A percentile compares a stretch with the other conserved stretches of the same genome.
Conservation (phyloP, 2,888 invertebrate species). For the Rhabditoides inermis region DNA sequence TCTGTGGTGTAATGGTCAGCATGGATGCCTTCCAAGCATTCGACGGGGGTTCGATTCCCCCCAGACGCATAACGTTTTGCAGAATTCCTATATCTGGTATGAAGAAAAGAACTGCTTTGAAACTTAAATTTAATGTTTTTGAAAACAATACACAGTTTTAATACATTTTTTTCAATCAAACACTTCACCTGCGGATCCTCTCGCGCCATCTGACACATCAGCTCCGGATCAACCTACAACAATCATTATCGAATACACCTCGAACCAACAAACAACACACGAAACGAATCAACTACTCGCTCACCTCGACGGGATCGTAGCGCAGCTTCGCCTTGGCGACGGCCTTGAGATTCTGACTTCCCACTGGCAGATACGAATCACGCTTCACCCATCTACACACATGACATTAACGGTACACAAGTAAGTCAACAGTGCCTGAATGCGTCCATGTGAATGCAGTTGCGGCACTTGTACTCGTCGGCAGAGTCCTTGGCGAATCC, state of each 20-base stretch:
- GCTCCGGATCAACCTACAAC: slow-evolving; percentile 93
- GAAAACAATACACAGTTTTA: too few species aligned
- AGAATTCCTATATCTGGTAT: neutral
- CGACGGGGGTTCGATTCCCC: too few species aligned
- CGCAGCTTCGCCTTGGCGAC: slow-evolving; percentile 60
- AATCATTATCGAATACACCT: slow-evolving; percentile 62
- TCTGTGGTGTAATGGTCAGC: too few species aligned
- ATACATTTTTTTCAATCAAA: too few species aligned
- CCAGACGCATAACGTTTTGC: too few species aligned
- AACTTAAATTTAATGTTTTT: too few species aligned
- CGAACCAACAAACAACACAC: too few species aligned
- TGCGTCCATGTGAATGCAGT: slow-evolving; percentile 92
- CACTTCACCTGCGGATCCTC: slow-evolving; percentile 73
- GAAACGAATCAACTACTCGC: too few species aligned
- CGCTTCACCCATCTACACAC: slow-evolving; percentile 83
- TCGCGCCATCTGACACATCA: slow-evolving; percentile 91
- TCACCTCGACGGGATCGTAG: too few species aligned
- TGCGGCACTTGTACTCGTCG: slow-evolving; percentile 76
- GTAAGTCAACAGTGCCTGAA: slow-evolving; percentile 66
- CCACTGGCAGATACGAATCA: slow-evolving; percentile 95
- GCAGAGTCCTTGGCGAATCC: slow-evolving; percentile 81
- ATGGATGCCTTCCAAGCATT: too few species aligned
- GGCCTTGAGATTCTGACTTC: slow-evolving; percentile 74
- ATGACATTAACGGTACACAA: slow-evolving; percentile 67
- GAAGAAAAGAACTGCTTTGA: neutral